phyloP scores from a whole-genome alignment of 2,888 invertebrate species.

The Ditula angustiorana region DNA sequence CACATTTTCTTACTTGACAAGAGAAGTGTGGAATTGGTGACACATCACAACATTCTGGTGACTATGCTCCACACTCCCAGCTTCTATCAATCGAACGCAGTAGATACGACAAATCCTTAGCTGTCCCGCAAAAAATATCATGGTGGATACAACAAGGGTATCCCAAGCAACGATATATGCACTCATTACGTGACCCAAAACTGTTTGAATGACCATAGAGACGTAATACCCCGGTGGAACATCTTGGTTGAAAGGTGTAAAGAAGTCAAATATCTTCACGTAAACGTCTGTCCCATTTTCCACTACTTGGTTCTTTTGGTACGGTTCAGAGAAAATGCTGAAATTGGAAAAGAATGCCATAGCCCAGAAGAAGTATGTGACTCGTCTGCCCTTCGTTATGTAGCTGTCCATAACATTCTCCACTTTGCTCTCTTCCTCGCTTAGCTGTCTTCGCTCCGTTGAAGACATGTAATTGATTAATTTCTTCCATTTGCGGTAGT shows the following conservation, averaged over 20 bases:
- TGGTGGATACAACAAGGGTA: slow-evolving; percentile 60
- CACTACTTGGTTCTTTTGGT: slow-evolving; percentile 57
- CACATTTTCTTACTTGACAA: slow-evolving; percentile 52
- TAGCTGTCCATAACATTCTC: slow-evolving; percentile 53
- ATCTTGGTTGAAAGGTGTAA: slow-evolving; percentile 56
- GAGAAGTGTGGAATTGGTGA: slow-evolving; percentile 57
- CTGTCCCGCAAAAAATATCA: slow-evolving; percentile 73
- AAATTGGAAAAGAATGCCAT: slow-evolving; percentile 62
- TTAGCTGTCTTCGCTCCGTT: slow-evolving; percentile 55
- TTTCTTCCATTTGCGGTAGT: slow-evolving; percentile 59
- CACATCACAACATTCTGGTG: slow-evolving; percentile 59
- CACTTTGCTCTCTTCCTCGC: slow-evolving; percentile 46
- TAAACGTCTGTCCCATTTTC: slow-evolving; percentile 61
- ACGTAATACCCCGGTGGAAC: slow-evolving; percentile 64
- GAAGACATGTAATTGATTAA: slow-evolving; percentile 60
- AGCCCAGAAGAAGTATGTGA: slow-evolving; percentile 63
- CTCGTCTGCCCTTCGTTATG: slow-evolving; percentile 55
- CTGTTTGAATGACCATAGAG: slow-evolving; percentile 61
- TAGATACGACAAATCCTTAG: slow-evolving; percentile 57
- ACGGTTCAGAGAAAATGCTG: slow-evolving; percentile 63
- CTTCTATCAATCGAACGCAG: slow-evolving; percentile 51
- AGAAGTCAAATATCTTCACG: slow-evolving; percentile 57
- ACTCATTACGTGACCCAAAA: slow-evolving; percentile 61
- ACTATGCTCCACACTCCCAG: slow-evolving; percentile 43
- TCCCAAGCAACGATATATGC: slow-evolving; percentile 67